Base-by-base conservation (phyloP, 2,113 vertebrate genomes). In the Cynopterus brachyotis region DNA sequence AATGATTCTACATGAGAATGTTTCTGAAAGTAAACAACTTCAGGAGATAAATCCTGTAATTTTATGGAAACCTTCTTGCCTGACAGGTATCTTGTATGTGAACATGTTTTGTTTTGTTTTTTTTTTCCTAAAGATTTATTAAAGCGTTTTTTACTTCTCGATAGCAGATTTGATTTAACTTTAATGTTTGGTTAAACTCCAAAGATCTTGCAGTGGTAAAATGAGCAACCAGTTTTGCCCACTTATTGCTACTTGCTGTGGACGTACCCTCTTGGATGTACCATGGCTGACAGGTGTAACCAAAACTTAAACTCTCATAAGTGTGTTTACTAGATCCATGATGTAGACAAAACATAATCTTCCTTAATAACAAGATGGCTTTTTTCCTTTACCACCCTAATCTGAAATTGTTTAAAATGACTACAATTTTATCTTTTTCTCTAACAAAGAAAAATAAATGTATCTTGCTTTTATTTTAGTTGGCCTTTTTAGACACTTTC, bases 381-480 rank as follows among this genome's bases (percentile, higher is more conserved):
- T 88, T 85, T 80, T 67, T 86, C 70, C 85, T 75, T 59, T 73
- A 42, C 30, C 64, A 28, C 22, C 22, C 24, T 42, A 35, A 16
- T 90, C 76, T 95, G 30, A 82, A 73, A 13, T 72, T 85, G 26
- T 86, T 96, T 91, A 89, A 85, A 67, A 85, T 55, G 62, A 76
- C 55, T 88, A 85, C 37, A 57, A 55, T 67, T 66, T 64, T 75
- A 45, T 76, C 15, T 20, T 96, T 78, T 93, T 80, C 60, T 91
- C 81, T 78, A 96, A 72, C 81, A 94, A 95, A 96, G 75, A 60
- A 79, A 80, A 79, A 73, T 66, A 70, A 82, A n/a, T 83, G 6
- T 30, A 85, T 89, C 92, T 94, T 88, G 28, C 40, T 75, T 97
- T 97, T 88, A 37, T 73, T 93, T 96, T 73, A 81, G 35, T 89